Conservation (phyloP, 2,797 vertebrate genomes). For the Chrysocyon brachyurus region DNA sequence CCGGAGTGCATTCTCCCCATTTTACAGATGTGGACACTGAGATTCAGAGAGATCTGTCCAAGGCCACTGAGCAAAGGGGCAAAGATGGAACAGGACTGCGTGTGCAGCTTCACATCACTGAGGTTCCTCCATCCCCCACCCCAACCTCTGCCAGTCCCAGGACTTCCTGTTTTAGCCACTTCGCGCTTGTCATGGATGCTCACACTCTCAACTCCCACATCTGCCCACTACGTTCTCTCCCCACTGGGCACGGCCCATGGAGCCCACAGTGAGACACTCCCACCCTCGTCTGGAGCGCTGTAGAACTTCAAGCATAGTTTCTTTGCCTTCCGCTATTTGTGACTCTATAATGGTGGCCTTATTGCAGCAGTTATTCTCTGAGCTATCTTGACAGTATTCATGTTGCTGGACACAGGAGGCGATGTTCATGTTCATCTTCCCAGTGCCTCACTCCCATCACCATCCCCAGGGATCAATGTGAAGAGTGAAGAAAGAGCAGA, state of each 20-base stretch:
- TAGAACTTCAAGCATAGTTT: background rate
- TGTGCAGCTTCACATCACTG: background rate
- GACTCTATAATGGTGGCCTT: background rate
- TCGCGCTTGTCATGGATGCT: background rate
- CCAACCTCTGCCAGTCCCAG: background rate
- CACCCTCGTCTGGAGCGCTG: background rate
- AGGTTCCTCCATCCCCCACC: background rate
- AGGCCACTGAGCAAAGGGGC: background rate
- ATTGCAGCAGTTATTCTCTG: background rate
- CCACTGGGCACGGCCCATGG: background rate
- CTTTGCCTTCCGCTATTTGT: background rate
- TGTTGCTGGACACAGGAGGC: background rate
- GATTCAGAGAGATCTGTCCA: background rate
- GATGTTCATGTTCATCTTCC: background rate
- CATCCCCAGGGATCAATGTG: background rate
- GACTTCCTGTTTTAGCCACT: background rate
- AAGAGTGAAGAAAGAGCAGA: background rate
- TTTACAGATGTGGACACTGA: background rate
- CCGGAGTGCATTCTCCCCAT: background rate
- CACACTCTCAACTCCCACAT: background rate
- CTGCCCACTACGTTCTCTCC: background rate
- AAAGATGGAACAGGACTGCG: background rate
- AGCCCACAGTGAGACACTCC: background rate
- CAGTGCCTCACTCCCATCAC: background rate
- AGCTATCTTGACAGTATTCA: background rate